Base-by-base conservation (phyloP, 2,888 invertebrate species). In the Dolichomitus sp. region DNA sequence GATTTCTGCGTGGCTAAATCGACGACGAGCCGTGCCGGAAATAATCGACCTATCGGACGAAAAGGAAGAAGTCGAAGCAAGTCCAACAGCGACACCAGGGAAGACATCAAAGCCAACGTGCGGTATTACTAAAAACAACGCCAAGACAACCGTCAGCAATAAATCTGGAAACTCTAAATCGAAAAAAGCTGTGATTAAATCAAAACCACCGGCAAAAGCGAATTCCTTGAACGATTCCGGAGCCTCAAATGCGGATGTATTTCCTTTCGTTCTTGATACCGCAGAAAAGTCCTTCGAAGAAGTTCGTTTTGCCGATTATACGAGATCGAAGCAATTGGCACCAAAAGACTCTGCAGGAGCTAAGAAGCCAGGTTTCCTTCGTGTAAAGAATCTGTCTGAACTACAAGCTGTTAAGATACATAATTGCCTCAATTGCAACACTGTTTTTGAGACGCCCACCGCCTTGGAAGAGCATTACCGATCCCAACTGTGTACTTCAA, bases 341-440 rank as follows among this genome's bases (percentile, higher is more conserved):
- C 1, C 19, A 2, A 4, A 37, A 61, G 19, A 40, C 17, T 17
- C 59, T 2, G 37, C 61, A 11, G 27, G 23, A 3, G 42, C 4
- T 6, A 78, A 63, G 30, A 84, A 76, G n/a, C 83, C 75, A 27
- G 83, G 84, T 37, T 85, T 87, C 33, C 77, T 87, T 19, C 86
- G 87, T 7, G 87, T 87, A 2, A 87, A 87, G 61, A 85, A 84
- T 69, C 69, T 87, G 2, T 83, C 86, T 5, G 87, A 87, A 14
- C 45, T 87, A 0, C 83, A 81, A 14, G 86, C 84, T 0, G 72
- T 82, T 14, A 83, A 65, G 30, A 72, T 23, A 4, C 84, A 87
- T n/a, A 65, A 61, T 12, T 91, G 91, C 11, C 33, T 59, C 1
- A 27, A 50, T 0, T 91, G 91, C 33, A 75, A 76, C 7, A 76